Conservation (phyloP, 92 coral and sea anemone genomes). For the Epizoanthus illoricatus region DNA sequence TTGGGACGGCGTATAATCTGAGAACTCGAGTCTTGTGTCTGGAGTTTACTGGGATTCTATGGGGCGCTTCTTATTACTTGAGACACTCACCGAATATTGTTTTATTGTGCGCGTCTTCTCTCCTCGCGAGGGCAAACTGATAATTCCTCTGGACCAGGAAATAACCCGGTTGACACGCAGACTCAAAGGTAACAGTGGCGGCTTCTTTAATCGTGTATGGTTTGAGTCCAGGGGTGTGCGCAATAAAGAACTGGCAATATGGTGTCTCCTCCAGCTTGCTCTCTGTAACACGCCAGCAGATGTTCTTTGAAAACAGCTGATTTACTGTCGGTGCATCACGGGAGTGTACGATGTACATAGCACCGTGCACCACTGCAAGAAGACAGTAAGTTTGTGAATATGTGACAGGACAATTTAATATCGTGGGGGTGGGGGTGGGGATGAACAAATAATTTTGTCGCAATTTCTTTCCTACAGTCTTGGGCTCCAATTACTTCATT, state of each 20-base stretch:
- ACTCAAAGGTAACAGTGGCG: slow-evolving; percentile 20
- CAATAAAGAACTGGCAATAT: slow-evolving; percentile 3
- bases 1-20: too few relatives aligned
- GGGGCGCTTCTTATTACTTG: too few relatives aligned
- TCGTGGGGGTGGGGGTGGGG: too few relatives aligned
- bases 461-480: too few relatives aligned
- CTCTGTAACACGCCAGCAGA: slow-evolving; percentile 19
- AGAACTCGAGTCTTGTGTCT: too few relatives aligned
- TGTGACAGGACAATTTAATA: not conserved
- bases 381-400: not conserved
- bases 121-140: not conserved
- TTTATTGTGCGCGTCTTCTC: slow-evolving; percentile 5
- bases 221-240: slow-evolving; percentile 25
- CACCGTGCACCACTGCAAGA: slow-evolving; percentile 33
- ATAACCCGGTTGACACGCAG: slow-evolving; percentile 35
- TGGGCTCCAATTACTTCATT: too few relatives aligned
- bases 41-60: too few relatives aligned
- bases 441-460: too few relatives aligned
- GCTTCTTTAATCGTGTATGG: not conserved
- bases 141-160: slow-evolving; percentile 27
- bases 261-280: slow-evolving; percentile 9
- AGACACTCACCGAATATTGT: slow-evolving; percentile 26
- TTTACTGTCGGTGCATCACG: slow-evolving; percentile 8
- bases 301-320: slow-evolving; percentile 9
- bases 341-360: slow-evolving; percentile 2